Base-by-base conservation (phyloP, 2,888 invertebrate species). In the Brenthis daphne region DNA sequence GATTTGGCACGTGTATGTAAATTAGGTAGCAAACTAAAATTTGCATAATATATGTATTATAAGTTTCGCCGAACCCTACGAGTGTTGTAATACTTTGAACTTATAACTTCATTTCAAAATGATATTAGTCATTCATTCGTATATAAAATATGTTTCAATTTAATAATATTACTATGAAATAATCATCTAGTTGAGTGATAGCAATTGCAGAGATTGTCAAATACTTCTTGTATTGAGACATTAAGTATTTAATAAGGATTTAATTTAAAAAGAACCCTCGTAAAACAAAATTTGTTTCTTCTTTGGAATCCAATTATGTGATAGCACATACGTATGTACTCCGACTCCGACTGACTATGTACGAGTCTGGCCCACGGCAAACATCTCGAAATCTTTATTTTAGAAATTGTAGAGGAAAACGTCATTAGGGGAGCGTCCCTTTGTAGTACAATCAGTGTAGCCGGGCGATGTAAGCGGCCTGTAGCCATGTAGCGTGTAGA, bases 401-500 rank as follows among this genome's bases (percentile, higher is more conserved):
- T 75, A 73, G 77, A 77, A 79, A 81, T 80, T 78, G 77, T 77
- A 77, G 78, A 80, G 81, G 77, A 81, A 82, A 74, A 79, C 76
- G 85, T 90, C 88, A 89, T 90, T 90, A 90, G 86, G 80, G 83
- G 81, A 80, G 80, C 79, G 77, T 78, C 82, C 86, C 87, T 87
- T 85, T 85, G 86, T 84, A 79, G 80, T 80, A 82, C 86, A 86
- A 87, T 86, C 88, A 86, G 85, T 74, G 82, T 75, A 76, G 77
- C 77, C 75, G 57, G 56, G 37, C 88, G 85, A 84, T 74, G 82
- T 75, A 76, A 77, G 77, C 75, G 57, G 60, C 37, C 37, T 43
- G 37, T 43, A 43, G 66, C 64, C 69, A 61, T 53, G 63, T 66
- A 68, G 55, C 66, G 69, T 70, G 61, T 67, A 71, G 68, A 78